Evolutionary conservation across 2,113 vertebrate species (phyloP), one percentile per base, ranked within the genome.

Genomic region (Vombatus ursinus): DNA sequence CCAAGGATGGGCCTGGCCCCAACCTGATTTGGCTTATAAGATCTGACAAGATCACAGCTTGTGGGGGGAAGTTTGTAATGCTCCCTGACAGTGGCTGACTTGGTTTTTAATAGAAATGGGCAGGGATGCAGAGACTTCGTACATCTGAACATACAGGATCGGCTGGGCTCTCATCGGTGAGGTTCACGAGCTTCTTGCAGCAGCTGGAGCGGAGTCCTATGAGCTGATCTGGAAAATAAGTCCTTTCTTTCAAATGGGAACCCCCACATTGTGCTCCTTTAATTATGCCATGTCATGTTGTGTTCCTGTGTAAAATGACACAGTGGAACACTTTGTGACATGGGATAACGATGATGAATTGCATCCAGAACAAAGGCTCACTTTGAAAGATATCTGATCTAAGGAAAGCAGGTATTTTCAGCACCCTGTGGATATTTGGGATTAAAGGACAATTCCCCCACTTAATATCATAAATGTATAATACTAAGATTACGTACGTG

Each of bases 341-440:
- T 98, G 97, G 97, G 97, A 98, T 99, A 99, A 99, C 98, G 97
- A 98, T 99, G 99, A 99, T 99, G 97, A 99, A 99, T 99, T 98
- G 97, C 98, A 97, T 98, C 97, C 93, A 61, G 31, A 98, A 97
- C 95, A 98, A 98, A 98, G 96, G 93, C 95, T 90, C 95, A 94
- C 97, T 98, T 98, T 98, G 97, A 98, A 98, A 98, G 91, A 95
- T 94, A 92, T 97, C 95, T 97, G 97, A 98, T 97, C 92, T 96
- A 51, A 52, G 44, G 5, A 92, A 68, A 97, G 92, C 94, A 98
- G 94, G 94, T 97, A 98, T 97, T 97, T 97, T 91, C 95, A 95
- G 53, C 37, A 96, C 90, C 92, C 61, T 91, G 95, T 53, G 90
- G 48, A 95, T 95, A 97, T 96, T 96, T 97, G 92, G 96, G 90